Percentiles rank a stretch among this genome's conserved stretches.
Evolutionary conservation across 1,140 invertebrate genomes (phyloP).

Genomic region (Piezodorus guildinii): DNA sequence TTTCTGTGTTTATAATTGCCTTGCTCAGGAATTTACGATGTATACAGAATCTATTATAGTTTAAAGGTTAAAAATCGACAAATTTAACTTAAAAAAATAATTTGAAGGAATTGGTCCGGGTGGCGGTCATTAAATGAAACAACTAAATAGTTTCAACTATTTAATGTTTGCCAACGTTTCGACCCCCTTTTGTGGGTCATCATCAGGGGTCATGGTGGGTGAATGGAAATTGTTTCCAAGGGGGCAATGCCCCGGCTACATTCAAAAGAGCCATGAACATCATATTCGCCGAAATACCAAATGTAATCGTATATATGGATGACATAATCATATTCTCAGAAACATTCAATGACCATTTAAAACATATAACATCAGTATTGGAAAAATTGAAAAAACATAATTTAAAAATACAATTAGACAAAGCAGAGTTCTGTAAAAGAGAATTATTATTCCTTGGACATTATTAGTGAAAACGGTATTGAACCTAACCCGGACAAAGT

Average conservation of each 20-base stretch:
- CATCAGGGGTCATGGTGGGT: too few species aligned
- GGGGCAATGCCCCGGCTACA: slow-evolving; percentile 22
- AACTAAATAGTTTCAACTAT: too few species aligned
- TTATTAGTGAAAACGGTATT: slow-evolving; percentile 31
- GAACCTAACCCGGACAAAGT: slow-evolving; percentile 31
- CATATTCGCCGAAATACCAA: slow-evolving; percentile 9
- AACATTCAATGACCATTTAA: slow-evolving; percentile 32
- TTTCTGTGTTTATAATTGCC: too few species aligned
- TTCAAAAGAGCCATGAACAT: slow-evolving; percentile 31
- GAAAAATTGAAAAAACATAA: slow-evolving; percentile 22
- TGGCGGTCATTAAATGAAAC: too few species aligned
- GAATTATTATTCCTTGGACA: slow-evolving; percentile 32
- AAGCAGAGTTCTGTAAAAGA: slow-evolving; percentile 29
- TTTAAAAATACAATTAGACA: slow-evolving; percentile 27
- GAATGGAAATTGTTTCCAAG: too few species aligned
- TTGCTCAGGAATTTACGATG: too few species aligned
- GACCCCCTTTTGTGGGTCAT: too few species aligned
- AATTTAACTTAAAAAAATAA: too few species aligned
- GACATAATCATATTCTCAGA: slow-evolving; percentile 34
- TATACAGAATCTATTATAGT: too few species aligned
- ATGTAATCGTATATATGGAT: slow-evolving; percentile 35
- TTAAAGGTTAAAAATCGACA: too few species aligned
- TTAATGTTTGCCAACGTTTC: too few species aligned
- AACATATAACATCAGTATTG: slow-evolving; percentile 28
- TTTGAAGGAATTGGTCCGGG: too few species aligned